Evolutionary conservation across 2,113 vertebrate species (phyloP).

Genomic region (Apodemus speciosus): DNA sequence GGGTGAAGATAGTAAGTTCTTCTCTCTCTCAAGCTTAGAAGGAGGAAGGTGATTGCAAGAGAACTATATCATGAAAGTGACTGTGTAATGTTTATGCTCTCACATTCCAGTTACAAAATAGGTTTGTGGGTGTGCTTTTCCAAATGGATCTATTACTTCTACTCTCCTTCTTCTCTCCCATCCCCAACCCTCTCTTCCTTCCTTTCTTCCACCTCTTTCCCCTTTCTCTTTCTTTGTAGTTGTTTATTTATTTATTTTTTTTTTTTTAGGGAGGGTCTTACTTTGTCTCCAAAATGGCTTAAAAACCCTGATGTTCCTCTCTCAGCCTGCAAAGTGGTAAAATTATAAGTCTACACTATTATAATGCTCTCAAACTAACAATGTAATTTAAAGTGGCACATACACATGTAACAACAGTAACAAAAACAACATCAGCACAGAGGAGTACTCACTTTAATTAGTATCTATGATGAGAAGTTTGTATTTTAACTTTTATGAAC

Average conservation of each 20-base stretch:
- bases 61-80: background rate
- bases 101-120: background rate
- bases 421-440: too few species aligned
- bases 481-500: background rate
- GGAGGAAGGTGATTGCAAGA: background rate
- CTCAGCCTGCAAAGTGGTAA: background rate
- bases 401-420: background rate
- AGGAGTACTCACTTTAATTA: background rate
- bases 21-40: background rate
- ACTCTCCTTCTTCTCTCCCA: fast-evolving
- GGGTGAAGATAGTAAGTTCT: too few species aligned
- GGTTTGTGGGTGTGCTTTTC: background rate
- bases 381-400: background rate
- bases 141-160: background rate
- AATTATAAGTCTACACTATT: background rate
- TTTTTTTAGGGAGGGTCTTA: background rate
- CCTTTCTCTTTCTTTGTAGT: background rate
- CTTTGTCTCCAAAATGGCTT: background rate
- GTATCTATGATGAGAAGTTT: background rate
- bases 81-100: background rate
- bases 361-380: background rate
- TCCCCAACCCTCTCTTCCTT: fast-evolving
- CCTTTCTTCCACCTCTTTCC: background rate
- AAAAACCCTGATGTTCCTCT: background rate
- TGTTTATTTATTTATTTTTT: background rate